Evolutionary conservation across 2,888 invertebrate species (phyloP), one percentile per base, ranked within the genome.

Genomic region (Xanthorhoe designata): DNA sequence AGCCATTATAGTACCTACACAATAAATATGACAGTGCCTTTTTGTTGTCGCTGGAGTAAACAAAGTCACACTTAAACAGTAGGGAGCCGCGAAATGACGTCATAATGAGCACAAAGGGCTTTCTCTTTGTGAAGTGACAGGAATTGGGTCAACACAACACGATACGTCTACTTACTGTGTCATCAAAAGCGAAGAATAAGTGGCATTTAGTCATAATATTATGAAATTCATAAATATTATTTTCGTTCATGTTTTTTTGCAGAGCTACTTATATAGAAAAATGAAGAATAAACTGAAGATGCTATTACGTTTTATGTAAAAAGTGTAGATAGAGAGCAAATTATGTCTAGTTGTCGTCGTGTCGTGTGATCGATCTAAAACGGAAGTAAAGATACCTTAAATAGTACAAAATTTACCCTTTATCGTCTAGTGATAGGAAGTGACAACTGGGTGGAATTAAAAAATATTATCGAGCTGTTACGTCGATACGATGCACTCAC

Each of bases 21-120:
- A 32, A 32, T 32, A 32, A 32, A 7, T 32, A 32, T 32, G 13
- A 42, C 13, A 42, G 38, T 42, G 13, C 13, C 38, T 42, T 42
- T 42, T 42, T 42, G 47, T 7, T 17, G 17, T 19, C 66, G 35
- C 61, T 38, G 24, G 24, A 29, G 32, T 45, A 63, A 68, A 61
- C 60, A 59, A 63, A 56, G 61, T 52, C 10, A 50, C 1, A 17
- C 47, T 15, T 45, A 15, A 24, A n/a, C n/a, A 24, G n/a, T 47
- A 47, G 54, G 70, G 64, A 52, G 50, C 63, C 56, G 17, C 15
- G 32, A 35, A 47, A 60, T 66, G 66, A 70, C 68, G 70, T 66
- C 70, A 68, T 53, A 9, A 56, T n/a, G 24, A 58, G 49, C 35
- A 61, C 60, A 55, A 68, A 68, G 65, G 60, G 64, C 59, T 60